Evolutionary conservation across 2,888 invertebrate genomes (phyloP).

Genomic region (Isotomurus palustris): DNA sequence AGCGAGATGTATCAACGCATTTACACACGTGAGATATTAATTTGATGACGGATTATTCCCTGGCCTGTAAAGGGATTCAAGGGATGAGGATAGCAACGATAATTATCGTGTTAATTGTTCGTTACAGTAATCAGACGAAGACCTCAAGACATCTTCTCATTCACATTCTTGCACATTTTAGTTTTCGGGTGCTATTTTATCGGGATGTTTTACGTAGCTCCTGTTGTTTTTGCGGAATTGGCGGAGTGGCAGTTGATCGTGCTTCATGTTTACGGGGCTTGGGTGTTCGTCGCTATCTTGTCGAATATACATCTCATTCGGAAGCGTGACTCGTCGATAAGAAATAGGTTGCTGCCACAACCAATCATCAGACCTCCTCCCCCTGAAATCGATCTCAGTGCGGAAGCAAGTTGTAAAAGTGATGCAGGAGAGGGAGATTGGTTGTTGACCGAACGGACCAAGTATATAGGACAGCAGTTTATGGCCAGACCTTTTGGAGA

Average conservation of each 20-base stretch:
- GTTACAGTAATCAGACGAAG: neutral
- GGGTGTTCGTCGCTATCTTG: slow-evolving; percentile 27
- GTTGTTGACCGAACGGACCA: slow-evolving; percentile 20
- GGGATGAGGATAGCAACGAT: too few species aligned
- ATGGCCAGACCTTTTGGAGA: slow-evolving; percentile 34
- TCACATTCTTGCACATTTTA: slow-evolving; percentile 9
- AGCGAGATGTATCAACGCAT: too few species aligned
- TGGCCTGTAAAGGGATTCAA: too few species aligned
- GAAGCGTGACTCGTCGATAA: slow-evolving; percentile 32
- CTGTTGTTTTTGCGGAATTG: slow-evolving; percentile 17
- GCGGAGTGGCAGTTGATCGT: neutral
- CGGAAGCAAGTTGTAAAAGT: too few species aligned
- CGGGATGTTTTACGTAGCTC: slow-evolving; percentile 27
- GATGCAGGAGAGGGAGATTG: slow-evolving; percentile 4
- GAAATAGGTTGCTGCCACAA: slow-evolving; percentile 26
- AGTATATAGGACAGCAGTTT: slow-evolving; percentile 36
- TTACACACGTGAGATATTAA: too few species aligned
- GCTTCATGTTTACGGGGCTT: slow-evolving; percentile 10
- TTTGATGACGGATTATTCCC: too few species aligned
- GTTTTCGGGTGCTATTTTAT: slow-evolving; percentile 20
- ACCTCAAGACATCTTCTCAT: slow-evolving; percentile 20
- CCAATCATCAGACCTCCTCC: slow-evolving; percentile 20
- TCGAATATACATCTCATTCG: slow-evolving; percentile 33
- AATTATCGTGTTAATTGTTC: too few species aligned
- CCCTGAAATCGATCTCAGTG: neutral